These are phyloP conservation scores for Hemaris fuciformis DNA, from an alignment of 2,888 invertebrate species.

Conservation along the genomic window DNA sequence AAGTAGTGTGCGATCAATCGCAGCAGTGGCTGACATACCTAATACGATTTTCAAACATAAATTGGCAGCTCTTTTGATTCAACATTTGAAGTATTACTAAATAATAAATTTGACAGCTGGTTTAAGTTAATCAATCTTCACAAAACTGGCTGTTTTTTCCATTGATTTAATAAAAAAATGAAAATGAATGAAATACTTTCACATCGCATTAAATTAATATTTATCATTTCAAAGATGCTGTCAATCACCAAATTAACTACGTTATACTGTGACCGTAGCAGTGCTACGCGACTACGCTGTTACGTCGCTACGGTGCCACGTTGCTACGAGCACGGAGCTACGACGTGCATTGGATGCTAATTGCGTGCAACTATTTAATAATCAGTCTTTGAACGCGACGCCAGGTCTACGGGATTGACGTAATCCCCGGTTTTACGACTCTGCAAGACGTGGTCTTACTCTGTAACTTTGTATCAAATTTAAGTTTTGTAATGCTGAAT, in stretches of 20 bases:
- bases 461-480: not conserved
- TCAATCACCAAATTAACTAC: not conserved
- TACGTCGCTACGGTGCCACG: conserved; percentile 1
- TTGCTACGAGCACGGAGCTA: conserved; percentile 33
- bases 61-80: too few relatives aligned
- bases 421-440: conserved; percentile 19
- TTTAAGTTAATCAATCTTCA: not conserved
- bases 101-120: too few relatives aligned
- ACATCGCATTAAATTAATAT: too few relatives aligned
- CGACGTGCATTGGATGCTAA: conserved; percentile 61
- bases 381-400: conserved; percentile 33
- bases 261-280: not conserved
- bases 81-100: too few relatives aligned
- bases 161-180: too few relatives aligned
- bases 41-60: too few relatives aligned
- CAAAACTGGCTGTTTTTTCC: too few relatives aligned
- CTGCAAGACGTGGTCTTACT: not conserved
- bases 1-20: too few relatives aligned
- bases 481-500: not conserved
- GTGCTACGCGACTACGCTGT: not conserved
- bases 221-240: too few relatives aligned
- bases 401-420: conserved; percentile 28
- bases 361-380: conserved; percentile 68
- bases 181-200: too few relatives aligned
- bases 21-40: too few relatives aligned